Evolutionary conservation across 2,888 invertebrate genomes (phyloP).

Genomic region (Ectropis crepuscularia): DNA sequence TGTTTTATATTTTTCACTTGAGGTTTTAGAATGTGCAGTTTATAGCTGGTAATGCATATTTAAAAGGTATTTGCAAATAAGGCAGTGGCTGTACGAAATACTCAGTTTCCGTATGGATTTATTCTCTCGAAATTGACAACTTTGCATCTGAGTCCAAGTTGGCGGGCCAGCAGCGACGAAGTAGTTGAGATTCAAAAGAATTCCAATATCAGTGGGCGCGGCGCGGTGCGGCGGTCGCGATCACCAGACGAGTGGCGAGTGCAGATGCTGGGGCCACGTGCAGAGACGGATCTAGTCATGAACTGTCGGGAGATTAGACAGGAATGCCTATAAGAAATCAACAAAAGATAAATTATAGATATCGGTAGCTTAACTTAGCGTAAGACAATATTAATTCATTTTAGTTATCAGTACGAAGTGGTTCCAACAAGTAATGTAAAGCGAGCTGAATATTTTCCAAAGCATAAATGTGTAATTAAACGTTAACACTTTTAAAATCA

Average conservation of each 20-base stretch:
- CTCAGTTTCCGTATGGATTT: conserved; percentile 29
- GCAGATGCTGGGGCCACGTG: conserved; percentile 19
- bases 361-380: background rate
- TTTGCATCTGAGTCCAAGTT: conserved; percentile 71
- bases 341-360: background rate
- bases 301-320: background rate
- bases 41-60: background rate
- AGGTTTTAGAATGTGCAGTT: background rate
- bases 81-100: conserved; percentile 16
- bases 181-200: conserved; percentile 79
- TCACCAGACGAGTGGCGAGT: conserved; percentile 53
- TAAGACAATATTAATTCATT: background rate
- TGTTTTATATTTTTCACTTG: conserved; percentile 4
- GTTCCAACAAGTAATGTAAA: no score
- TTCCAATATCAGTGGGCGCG: conserved; percentile 73
- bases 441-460: no score
- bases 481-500: no score
- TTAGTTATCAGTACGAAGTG: no score
- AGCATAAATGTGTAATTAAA: no score
- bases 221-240: conserved; percentile 47
- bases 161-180: conserved; percentile 55
- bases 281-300: conserved; percentile 5
- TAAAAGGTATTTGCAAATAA: conserved; percentile 5
- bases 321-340: no score
- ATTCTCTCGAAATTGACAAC: conserved; percentile 63